phyloP scores from a whole-genome alignment of 1,140 invertebrate genomes.

The Drosophila ironensis region DNA sequence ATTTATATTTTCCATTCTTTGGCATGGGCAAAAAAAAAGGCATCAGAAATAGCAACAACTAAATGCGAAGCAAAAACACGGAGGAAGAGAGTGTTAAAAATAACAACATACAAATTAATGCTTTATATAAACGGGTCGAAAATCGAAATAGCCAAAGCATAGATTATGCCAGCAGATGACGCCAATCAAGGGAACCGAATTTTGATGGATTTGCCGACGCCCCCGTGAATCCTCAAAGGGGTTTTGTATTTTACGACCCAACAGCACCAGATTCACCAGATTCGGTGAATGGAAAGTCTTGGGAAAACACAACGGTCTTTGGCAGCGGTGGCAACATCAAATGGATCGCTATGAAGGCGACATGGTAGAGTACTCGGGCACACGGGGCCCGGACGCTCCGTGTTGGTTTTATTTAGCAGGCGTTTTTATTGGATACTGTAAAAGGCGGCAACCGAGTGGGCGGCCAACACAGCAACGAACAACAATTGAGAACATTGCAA shows the following conservation, averaged over 20 bases:
- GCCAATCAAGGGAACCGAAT: conserved; percentile 31
- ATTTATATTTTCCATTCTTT: conserved; percentile 47
- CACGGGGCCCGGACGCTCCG: conserved; percentile 3
- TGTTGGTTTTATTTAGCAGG: conserved; percentile 59
- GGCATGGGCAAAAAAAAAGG: conserved; percentile 16
- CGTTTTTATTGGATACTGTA: conserved; percentile 75
- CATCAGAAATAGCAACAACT: background rate
- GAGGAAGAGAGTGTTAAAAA: conserved; percentile 53
- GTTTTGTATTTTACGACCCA: conserved; percentile 13
- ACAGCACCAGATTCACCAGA: background rate
- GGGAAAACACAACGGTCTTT: conserved; percentile 1
- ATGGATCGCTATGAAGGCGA: conserved; percentile 24
- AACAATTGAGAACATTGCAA: conserved; percentile 52
- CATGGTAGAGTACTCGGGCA: conserved; percentile 9
- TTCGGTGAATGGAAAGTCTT: conserved; percentile 5
- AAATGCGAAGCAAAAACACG: background rate
- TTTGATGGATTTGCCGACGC: conserved; percentile 46
- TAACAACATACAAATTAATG: conserved; percentile 75
- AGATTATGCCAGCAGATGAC: conserved; percentile 47
- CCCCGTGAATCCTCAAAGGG: conserved; percentile 8
- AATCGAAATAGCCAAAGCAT: conserved; percentile 27
- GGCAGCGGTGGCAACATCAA: conserved; percentile 21
- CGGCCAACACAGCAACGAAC: conserved; percentile 28
- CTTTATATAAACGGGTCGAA: conserved; percentile 68
- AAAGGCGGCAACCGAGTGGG: conserved; percentile 54